Conservation (phyloP, 2,797 vertebrate species). For the Acanthurus leucopareius region DNA sequence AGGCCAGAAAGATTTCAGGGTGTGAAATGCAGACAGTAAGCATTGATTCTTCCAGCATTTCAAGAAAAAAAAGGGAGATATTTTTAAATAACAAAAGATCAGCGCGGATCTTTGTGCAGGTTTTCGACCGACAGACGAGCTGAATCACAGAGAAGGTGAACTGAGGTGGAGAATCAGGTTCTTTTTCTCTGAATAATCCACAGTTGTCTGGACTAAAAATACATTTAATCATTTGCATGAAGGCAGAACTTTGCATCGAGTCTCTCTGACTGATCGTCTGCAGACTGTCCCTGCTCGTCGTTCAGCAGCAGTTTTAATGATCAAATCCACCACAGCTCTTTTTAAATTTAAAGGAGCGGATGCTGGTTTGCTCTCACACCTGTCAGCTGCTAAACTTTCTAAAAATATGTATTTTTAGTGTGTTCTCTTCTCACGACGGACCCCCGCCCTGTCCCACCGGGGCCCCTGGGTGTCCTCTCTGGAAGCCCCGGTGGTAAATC, state of each 20-base stretch:
- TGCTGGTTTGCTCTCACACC: not conserved
- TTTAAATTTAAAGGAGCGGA: not conserved
- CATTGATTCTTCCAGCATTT: slow-evolving; percentile 20
- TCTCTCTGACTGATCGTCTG: no score
- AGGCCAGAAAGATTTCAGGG: slow-evolving; percentile 63
- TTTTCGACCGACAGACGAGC: not conserved
- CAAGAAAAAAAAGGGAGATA: slow-evolving; percentile 29
- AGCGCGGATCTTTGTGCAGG: not conserved
- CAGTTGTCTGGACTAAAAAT: not conserved
- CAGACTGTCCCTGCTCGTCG: no score
- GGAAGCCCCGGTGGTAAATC: slow-evolving; percentile 45
- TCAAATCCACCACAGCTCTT: no score
- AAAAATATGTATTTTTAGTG: not conserved
- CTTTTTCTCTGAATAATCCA: not conserved
- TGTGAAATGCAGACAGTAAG: slow-evolving; percentile 63
- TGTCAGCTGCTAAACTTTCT: not conserved
- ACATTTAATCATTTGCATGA: no score
- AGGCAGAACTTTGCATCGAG: no score
- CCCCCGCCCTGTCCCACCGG: not conserved
- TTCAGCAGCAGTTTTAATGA: no score
- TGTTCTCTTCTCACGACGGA: not conserved
- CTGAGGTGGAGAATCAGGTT: not conserved
- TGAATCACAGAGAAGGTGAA: slow-evolving; percentile 43
- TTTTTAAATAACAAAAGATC: slow-evolving; percentile 31
- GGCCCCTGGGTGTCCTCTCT: slow-evolving; percentile 39